phyloP scores from a whole-genome alignment of 2,113 vertebrate species.

The Myotis brandtii region DNA sequence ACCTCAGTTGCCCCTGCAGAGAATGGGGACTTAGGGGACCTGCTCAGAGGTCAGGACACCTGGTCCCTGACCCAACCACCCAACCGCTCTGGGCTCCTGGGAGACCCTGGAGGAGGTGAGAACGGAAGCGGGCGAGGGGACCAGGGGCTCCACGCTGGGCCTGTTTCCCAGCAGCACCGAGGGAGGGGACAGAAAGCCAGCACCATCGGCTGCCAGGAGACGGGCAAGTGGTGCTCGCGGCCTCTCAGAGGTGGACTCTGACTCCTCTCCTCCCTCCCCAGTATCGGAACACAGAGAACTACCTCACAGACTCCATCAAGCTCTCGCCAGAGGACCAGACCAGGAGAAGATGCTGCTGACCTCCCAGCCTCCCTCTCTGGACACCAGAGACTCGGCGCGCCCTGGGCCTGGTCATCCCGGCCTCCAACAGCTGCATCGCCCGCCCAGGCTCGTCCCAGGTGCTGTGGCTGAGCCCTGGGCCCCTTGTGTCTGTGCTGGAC shows the following conservation, averaged over 20 bases:
- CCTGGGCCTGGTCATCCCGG: not conserved
- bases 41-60: not conserved
- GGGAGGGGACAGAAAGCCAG: not conserved
- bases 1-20: not conserved
- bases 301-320: slow-evolving; percentile 88
- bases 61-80: not conserved
- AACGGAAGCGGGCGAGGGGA: not conserved
- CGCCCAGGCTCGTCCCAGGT: not conserved
- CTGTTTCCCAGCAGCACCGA: not conserved
- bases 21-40: not conserved
- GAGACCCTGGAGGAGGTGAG: not conserved
- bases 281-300: slow-evolving; percentile 86
- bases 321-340: slow-evolving; percentile 81
- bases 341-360: slow-evolving; percentile 85
- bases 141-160: not conserved
- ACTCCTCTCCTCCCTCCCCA: slow-evolving; percentile 62
- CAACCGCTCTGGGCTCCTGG: not conserved
- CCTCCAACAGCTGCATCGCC: not conserved
- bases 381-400: not conserved
- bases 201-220: fast-evolving
- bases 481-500: fast-evolving
- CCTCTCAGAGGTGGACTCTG: not conserved
- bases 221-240: fast-evolving
- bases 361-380: fast-evolving
- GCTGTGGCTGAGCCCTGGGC: not conserved